Evolutionary conservation across 2,113 vertebrate species (phyloP).

Genomic region (Charina bottae): DNA sequence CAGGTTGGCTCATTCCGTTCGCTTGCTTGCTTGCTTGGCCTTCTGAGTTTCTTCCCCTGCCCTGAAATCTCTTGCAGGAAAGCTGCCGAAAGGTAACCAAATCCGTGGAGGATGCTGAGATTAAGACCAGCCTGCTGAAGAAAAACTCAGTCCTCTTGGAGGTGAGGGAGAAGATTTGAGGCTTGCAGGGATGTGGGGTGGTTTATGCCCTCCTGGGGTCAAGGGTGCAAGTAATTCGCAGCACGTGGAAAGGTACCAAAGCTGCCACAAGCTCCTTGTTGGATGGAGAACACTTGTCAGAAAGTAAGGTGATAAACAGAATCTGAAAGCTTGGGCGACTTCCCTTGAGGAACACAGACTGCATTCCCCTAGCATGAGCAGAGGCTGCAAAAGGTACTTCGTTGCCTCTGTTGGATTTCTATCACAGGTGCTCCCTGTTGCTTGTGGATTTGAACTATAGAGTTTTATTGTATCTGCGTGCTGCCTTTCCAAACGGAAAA

Average conservation of each 20-base stretch:
- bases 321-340: not conserved
- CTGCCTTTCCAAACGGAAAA: no score
- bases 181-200: not conserved
- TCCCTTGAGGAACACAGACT: not conserved
- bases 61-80: conserved; percentile 52
- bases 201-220: no score
- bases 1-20: not conserved
- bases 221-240: not conserved
- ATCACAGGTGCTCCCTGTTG: not conserved
- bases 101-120: conserved; percentile 67
- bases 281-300: not conserved
- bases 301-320: not conserved
- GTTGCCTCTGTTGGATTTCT: no score
- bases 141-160: conserved; percentile 66
- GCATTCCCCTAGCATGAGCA: not conserved
- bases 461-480: no score
- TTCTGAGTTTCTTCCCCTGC: not conserved
- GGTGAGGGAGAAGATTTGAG: conserved; percentile 38
- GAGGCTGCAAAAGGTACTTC: not conserved
- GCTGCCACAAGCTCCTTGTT: not conserved
- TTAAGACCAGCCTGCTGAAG: conserved; percentile 69
- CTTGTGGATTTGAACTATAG: no score
- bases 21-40: not conserved
- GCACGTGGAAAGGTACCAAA: not conserved
- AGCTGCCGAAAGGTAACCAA: conserved; percentile 67